A percentile compares a stretch with the other conserved stretches of the same genome.
phyloP scores from a whole-genome alignment of 2,113 vertebrate species.

The Lepus timidus region DNA sequence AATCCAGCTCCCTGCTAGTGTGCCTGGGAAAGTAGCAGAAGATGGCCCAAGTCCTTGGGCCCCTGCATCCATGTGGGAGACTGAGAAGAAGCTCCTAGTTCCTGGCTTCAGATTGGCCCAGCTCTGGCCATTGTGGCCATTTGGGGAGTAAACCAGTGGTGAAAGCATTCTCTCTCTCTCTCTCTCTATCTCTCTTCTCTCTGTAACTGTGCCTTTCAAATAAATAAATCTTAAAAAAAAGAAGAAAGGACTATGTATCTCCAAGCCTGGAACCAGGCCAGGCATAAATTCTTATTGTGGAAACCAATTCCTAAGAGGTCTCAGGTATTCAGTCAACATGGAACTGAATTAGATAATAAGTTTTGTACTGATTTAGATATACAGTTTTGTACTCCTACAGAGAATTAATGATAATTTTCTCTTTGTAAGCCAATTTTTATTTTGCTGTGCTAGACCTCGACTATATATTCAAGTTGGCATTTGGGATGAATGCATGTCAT shows the following conservation, averaged over 20 bases:
- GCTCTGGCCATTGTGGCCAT: too few species aligned
- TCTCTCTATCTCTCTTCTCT: too few species aligned
- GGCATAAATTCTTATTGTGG: background rate
- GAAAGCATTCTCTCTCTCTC: too few species aligned
- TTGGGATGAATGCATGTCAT: background rate
- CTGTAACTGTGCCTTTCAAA: too few species aligned
- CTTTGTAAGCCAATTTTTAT: conserved; percentile 29
- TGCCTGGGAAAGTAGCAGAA: too few species aligned
- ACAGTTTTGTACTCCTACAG: background rate
- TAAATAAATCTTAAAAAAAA: too few species aligned
- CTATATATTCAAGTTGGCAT: background rate
- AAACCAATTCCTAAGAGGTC: background rate
- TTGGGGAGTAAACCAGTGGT: too few species aligned
- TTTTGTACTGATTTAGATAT: background rate
- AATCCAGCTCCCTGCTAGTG: too few species aligned
- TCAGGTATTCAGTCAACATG: background rate
- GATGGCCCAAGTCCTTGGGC: too few species aligned
- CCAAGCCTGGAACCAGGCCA: background rate
- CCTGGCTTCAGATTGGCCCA: too few species aligned
- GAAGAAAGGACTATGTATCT: background rate
- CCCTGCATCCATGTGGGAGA: too few species aligned
- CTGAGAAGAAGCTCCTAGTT: too few species aligned
- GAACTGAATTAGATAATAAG: background rate
- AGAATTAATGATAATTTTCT: conserved; percentile 32
- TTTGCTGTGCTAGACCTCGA: background rate